Evolutionary conservation across 2,888 invertebrate genomes (phyloP).

Genomic region (Lithophane leautieri): DNA sequence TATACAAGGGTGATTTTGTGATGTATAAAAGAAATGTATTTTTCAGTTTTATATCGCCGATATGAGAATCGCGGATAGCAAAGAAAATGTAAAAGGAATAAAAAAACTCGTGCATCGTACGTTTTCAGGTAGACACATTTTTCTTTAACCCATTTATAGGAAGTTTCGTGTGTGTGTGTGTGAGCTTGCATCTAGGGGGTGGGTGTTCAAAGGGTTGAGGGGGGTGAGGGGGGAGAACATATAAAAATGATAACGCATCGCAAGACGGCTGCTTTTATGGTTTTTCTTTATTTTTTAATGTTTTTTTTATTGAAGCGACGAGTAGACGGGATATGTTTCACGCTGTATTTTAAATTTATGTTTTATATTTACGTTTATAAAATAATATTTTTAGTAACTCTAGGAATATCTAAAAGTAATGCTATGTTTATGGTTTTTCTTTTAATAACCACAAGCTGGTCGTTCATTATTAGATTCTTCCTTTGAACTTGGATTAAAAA

Average conservation of each 20-base stretch:
- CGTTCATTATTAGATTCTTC: background rate
- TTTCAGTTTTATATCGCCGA: constrained; percentile 91
- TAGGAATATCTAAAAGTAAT: constrained; percentile 29
- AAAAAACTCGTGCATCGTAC: constrained; percentile 89
- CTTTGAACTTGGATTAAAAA: background rate
- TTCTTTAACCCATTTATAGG: constrained; percentile 90
- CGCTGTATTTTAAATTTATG: constrained; percentile 64
- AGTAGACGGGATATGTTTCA: constrained; percentile 66
- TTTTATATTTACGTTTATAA: constrained; percentile 59
- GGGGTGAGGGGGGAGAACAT: constrained; percentile 80
- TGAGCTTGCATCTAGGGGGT: constrained; percentile 77
- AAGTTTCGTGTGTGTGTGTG: constrained; percentile 81
- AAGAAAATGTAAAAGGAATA: constrained; percentile 89
- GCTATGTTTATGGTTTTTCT: background rate
- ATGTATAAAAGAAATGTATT: constrained; percentile 83
- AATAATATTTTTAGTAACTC: constrained; percentile 48
- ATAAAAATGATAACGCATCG: constrained; percentile 91
- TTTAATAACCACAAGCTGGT: background rate
- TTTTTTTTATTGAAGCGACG: constrained; percentile 85
- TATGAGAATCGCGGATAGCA: constrained; percentile 90
- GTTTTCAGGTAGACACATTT: constrained; percentile 91
- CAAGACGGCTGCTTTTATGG: constrained; percentile 90
- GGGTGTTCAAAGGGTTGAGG: constrained; percentile 77
- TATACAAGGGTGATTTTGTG: constrained; percentile 69
- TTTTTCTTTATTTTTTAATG: constrained; percentile 90